Conservation (phyloP, 2,113 vertebrate genomes). For the Micronycteris hirsuta region DNA sequence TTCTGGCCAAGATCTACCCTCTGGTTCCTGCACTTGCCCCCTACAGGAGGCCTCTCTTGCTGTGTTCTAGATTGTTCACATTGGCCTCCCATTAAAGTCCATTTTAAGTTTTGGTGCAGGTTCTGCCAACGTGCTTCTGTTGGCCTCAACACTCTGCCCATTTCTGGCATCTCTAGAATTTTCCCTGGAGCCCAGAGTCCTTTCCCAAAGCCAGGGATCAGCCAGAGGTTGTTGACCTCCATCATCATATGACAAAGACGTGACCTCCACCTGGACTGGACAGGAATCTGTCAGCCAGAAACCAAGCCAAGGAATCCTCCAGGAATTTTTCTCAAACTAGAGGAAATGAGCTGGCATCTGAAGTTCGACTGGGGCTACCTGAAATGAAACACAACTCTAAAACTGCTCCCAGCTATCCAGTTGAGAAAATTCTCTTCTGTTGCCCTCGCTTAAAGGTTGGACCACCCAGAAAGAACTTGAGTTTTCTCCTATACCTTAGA, state of each 20-base stretch:
- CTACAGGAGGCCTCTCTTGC: background rate
- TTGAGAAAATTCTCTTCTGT: background rate
- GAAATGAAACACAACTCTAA: background rate
- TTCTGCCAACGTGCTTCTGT: background rate
- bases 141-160: background rate
- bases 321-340: background rate
- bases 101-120: background rate
- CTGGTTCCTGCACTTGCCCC: background rate
- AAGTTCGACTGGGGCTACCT: background rate
- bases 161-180: background rate
- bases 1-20: background rate
- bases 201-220: background rate
- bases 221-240: background rate
- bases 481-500: background rate
- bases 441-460: background rate
- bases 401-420: background rate
- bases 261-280: background rate
- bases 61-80: background rate
- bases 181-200: background rate
- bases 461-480: background rate
- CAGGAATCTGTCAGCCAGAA: background rate
- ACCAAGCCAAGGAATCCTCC: background rate
- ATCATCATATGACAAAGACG: background rate
- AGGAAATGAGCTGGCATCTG: background rate
- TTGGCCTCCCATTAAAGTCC: background rate